A percentile compares a stretch with the other conserved stretches of the same genome.
Conservation (phyloP, 2,797 vertebrate species). For the Falco naumanni region DNA sequence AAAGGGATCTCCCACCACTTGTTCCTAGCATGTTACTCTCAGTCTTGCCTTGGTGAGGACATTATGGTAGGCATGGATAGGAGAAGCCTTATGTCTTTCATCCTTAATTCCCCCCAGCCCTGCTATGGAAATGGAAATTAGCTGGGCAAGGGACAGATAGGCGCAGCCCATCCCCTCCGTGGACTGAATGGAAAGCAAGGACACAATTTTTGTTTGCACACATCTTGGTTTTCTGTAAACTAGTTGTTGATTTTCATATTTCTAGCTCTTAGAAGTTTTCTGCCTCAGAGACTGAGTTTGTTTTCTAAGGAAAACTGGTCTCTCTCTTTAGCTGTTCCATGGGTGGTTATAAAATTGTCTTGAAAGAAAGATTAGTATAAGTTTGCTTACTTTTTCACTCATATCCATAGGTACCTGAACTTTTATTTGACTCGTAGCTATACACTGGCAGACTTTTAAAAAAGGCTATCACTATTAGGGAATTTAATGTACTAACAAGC, state of each 20-base stretch:
- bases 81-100: not conserved
- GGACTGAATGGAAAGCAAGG: not conserved
- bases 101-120: not conserved
- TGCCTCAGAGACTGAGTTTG: not conserved
- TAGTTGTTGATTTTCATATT: not conserved
- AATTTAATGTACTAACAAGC: not conserved
- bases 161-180: rapidly evolving
- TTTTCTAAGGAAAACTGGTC: not conserved
- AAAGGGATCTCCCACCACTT: not conserved
- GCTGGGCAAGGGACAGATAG: not conserved
- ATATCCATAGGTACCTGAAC: not conserved
- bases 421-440: not conserved
- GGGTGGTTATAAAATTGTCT: not conserved
- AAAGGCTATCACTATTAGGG: not conserved
- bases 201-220: not conserved
- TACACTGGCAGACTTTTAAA: not conserved
- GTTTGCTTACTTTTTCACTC: not conserved
- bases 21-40: not conserved
- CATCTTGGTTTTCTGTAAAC: not conserved
- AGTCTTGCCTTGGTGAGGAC: not conserved
- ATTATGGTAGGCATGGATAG: not conserved
- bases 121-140: not conserved
- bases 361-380: not conserved
- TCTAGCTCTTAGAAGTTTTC: not conserved
- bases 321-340: not conserved